phyloP scores from a whole-genome alignment of 2,888 invertebrate species.

The Prostheceraeus crozeri region DNA sequence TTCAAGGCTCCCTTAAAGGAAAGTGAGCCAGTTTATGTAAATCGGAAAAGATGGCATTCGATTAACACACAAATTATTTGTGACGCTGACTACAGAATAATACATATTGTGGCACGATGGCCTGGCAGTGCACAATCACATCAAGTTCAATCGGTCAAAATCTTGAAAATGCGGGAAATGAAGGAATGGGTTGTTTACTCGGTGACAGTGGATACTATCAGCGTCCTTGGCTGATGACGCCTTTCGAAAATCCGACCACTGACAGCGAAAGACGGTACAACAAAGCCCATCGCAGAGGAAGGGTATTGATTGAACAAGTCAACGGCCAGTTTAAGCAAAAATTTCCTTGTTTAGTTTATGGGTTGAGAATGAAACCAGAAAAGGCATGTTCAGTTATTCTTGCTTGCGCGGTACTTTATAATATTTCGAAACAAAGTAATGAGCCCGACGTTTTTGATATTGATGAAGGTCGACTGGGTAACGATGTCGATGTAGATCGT shows the following conservation, averaged over 20 bases:
- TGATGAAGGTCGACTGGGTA: background rate
- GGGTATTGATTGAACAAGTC: conserved; percentile 11
- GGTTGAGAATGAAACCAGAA: conserved; percentile 4
- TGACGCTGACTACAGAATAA: conserved; percentile 14
- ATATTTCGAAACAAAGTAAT: background rate
- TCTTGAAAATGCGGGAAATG: conserved; percentile 4
- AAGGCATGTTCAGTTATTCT: conserved; percentile 8
- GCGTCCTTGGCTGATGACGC: conserved; percentile 39
- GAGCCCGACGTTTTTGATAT: background rate
- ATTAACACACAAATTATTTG: conserved; percentile 22
- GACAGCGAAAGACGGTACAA: conserved; percentile 36
- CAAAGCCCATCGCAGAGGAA: conserved; percentile 7
- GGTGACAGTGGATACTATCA: conserved; percentile 34
- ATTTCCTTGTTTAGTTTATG: conserved; percentile 4
- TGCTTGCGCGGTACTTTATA: conserved; percentile 8
- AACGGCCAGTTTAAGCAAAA: conserved; percentile 17
- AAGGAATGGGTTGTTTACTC: conserved; percentile 11
- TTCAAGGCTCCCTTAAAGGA: conserved; percentile 18
- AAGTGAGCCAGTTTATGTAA: conserved; percentile 15
- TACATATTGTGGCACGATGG: conserved; percentile 17
- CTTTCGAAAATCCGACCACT: conserved; percentile 31
- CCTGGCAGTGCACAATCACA: conserved; percentile 17
- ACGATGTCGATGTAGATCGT: background rate
- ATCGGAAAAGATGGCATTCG: conserved; percentile 13
- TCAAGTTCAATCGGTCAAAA: background rate